phyloP scores from a whole-genome alignment of 2,113 vertebrate species.

The Phaethornis superciliosus region DNA sequence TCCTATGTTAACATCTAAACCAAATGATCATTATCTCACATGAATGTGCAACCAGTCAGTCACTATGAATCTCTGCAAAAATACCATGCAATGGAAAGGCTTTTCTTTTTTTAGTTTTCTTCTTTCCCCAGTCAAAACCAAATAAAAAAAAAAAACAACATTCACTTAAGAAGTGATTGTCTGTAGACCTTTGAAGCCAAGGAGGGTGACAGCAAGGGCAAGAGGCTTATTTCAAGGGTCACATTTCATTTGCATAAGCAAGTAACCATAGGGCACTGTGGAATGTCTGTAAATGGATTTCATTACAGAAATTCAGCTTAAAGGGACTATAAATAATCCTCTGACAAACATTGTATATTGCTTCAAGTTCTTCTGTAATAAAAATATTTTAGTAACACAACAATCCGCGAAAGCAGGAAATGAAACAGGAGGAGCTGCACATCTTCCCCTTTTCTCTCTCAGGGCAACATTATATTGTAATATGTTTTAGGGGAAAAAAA shows the following conservation, averaged over 20 bases:
- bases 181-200: slow-evolving; percentile 76
- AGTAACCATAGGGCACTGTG: slow-evolving; percentile 77
- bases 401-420: slow-evolving; percentile 80
- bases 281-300: slow-evolving; percentile 87
- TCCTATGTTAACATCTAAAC: slow-evolving; percentile 54
- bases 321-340: slow-evolving; percentile 82
- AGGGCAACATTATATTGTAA: slow-evolving; percentile 67
- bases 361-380: slow-evolving; percentile 82
- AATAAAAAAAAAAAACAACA: slow-evolving; percentile 68
- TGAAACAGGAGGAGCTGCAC: slow-evolving; percentile 71
- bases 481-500: slow-evolving; percentile 62
- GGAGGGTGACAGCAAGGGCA: slow-evolving; percentile 73
- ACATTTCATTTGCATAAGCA: slow-evolving; percentile 81
- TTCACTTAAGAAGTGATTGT: slow-evolving; percentile 75
- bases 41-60: slow-evolving; percentile 5
- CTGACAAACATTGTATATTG: slow-evolving; percentile 83
- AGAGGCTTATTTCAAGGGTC: slow-evolving; percentile 78
- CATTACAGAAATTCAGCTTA: slow-evolving; percentile 86
- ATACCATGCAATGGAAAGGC: background rate
- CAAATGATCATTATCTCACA: background rate
- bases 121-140: slow-evolving; percentile 35
- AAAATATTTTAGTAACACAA: slow-evolving; percentile 84
- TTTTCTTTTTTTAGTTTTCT: slow-evolving; percentile 50
- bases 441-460: slow-evolving; percentile 70
- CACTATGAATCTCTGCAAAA: slow-evolving; percentile 12